Evolutionary conservation across 2,113 vertebrate genomes (phyloP).

Genomic region (Tachuris rubrigastra): DNA sequence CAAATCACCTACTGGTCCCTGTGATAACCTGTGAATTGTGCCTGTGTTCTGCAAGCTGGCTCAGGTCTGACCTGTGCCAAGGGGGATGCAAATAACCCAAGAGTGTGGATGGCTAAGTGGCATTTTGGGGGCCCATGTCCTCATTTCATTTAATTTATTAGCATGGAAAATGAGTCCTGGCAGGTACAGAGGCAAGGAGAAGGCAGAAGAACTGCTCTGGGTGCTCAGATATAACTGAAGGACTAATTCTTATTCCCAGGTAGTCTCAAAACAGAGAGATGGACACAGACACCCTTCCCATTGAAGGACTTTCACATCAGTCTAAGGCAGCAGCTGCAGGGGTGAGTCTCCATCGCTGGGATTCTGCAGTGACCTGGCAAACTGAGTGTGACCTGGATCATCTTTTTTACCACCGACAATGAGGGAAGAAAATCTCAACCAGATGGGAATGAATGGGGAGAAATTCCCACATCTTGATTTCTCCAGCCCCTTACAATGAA

Average conservation of each 20-base stretch:
- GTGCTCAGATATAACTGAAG: not conserved
- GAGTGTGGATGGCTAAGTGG: not conserved
- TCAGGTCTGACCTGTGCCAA: not conserved
- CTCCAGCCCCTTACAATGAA: not conserved
- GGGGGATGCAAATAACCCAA: not conserved
- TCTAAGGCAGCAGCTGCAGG: not conserved
- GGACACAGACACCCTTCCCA: not conserved
- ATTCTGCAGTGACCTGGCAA: not conserved
- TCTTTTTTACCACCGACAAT: not conserved
- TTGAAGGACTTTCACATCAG: not conserved
- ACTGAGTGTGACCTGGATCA: rapidly evolving
- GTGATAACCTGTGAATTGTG: not conserved
- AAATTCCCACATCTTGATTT: not conserved
- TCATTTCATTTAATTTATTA: not conserved
- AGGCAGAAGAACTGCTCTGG: not conserved
- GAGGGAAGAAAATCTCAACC: not conserved
- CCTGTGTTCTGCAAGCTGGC: rapidly evolving
- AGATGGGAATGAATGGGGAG: not conserved
- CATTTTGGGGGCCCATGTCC: not conserved
- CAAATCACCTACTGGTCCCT: not conserved
- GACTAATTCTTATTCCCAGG: not conserved
- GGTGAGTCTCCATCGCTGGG: not conserved
- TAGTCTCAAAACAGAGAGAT: not conserved
- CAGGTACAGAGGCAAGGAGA: not conserved
- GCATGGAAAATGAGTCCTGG: not conserved